Evolutionary conservation across 2,797 vertebrate species (phyloP).

Genomic region (Lycodopsis pacificus): DNA sequence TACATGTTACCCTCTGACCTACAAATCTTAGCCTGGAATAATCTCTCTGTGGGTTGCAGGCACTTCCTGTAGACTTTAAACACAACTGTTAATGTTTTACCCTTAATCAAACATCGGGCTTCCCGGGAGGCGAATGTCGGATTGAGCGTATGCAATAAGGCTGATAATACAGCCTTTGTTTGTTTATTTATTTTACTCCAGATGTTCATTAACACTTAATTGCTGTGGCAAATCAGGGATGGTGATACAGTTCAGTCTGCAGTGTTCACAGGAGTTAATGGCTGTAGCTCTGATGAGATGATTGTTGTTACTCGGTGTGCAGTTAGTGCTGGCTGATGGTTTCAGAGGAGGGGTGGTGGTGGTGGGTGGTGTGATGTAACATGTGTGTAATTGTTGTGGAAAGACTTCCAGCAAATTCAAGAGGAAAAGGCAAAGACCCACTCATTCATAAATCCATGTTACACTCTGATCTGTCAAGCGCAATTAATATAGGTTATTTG

Average conservation of each 20-base stretch:
- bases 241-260: constrained; percentile 56
- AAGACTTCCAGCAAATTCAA: constrained; percentile 18
- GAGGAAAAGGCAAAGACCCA: constrained; percentile 14
- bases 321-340: constrained; percentile 43
- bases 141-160: constrained; percentile 30
- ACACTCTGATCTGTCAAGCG: constrained; percentile 26
- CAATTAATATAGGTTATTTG: constrained; percentile 25
- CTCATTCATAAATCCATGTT: constrained; percentile 30
- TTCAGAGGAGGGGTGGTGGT: constrained; percentile 3
- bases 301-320: constrained; percentile 41
- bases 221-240: constrained; percentile 35
- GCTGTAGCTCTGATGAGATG: constrained; percentile 31
- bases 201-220: constrained; percentile 54
- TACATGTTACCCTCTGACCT: constrained; percentile 34
- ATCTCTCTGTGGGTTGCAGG: constrained; percentile 34
- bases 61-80: constrained; percentile 78
- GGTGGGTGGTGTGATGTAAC: constrained; percentile 16
- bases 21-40: constrained; percentile 26
- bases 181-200: constrained; percentile 18
- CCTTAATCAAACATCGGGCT: constrained; percentile 74
- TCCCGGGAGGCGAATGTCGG: constrained; percentile 52
- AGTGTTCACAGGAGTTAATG: constrained; percentile 40
- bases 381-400: constrained; percentile 27
- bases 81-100: constrained; percentile 84
- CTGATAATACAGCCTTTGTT: constrained; percentile 34